These are phyloP conservation scores for Cryptus armator DNA, from an alignment of 2,888 invertebrate genomes.

Conservation along the genomic window DNA sequence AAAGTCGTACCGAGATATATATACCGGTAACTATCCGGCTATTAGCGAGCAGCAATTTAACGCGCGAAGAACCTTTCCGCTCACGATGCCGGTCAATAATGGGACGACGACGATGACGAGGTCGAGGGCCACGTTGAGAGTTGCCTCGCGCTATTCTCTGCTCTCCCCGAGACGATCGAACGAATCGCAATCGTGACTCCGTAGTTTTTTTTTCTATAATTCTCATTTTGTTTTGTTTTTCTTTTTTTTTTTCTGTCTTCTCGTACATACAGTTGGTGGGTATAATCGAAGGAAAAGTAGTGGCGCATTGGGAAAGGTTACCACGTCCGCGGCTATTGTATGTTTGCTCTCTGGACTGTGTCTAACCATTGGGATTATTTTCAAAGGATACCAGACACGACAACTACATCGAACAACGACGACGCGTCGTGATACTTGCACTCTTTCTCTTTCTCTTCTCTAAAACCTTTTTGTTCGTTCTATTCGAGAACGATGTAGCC, in stretches of 20 bases:
- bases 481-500: constrained; percentile 12
- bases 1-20: neutral
- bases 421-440: constrained; percentile 44
- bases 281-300: neutral
- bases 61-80: constrained; percentile 48
- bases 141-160: neutral
- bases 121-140: neutral
- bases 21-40: neutral
- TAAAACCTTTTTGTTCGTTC: constrained; percentile 45
- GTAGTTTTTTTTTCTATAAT: constrained; percentile 7
- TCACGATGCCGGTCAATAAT: constrained; percentile 39
- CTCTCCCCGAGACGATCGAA: constrained; percentile 1
- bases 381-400: constrained; percentile 1
- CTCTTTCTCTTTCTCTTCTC: constrained; percentile 1
- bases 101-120: constrained; percentile 38
- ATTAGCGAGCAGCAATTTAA: constrained; percentile 32
- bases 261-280: neutral
- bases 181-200: constrained; percentile 9
- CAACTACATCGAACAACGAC: neutral
- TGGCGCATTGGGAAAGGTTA: constrained; percentile 4
- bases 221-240: neutral
- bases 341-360: neutral
- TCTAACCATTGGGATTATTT: constrained; percentile 13
- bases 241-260: neutral
- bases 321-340: constrained; percentile 8